Evolutionary conservation across 2,113 vertebrate genomes (phyloP), one percentile per base, ranked within the genome.

Genomic region (Gallinago jamesoni): DNA sequence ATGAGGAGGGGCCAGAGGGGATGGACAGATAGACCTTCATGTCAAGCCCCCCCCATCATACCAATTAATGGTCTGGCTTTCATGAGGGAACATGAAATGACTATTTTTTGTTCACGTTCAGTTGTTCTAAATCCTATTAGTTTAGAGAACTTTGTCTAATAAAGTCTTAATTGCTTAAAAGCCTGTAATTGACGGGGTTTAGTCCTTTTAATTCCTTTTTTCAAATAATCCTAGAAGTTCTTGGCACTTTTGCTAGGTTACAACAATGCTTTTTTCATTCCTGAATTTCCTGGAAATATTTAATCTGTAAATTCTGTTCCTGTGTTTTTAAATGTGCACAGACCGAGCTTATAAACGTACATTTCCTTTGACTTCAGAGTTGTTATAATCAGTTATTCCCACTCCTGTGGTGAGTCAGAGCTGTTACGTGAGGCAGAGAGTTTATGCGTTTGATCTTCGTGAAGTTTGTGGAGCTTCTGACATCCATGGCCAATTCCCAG

Each of bases 21-120:
- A 17, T 74, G 12, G 6, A 14, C 31, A 68, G 22, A 30, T 3
- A 25, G 50, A 24, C 55, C 50, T 72, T 70, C 59, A 6, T 0
- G 0, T 52, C 43, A 50, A 1, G 6, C 47, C 41, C 45, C 13
- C 8, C 17, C 6, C 43, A 1, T 35, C 21, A 2, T 8, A 37
- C 4, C 1, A 6, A 16, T 8, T 39, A 68, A 12, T 69, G 39
- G 7, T 56, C 35, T 57, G 85, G 21, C 57, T 69, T 91, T 57
- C 19, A 1, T 17, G 41, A 28, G 20, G 41, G 62, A 57, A 19
- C 15, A 16, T 13, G 21, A 72, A 89, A 75, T 75, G 35, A 12
- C n/a, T 63, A 21, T 6, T 57, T 87, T 76, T 52, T 78, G 37
- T 64, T 74, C 18, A 2, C 25, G 33, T 7, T 45, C 39, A 17